Percentiles rank a stretch among this genome's conserved stretches.
Conservation (phyloP, 2,113 vertebrate species). For the Alexandromys fortis region DNA sequence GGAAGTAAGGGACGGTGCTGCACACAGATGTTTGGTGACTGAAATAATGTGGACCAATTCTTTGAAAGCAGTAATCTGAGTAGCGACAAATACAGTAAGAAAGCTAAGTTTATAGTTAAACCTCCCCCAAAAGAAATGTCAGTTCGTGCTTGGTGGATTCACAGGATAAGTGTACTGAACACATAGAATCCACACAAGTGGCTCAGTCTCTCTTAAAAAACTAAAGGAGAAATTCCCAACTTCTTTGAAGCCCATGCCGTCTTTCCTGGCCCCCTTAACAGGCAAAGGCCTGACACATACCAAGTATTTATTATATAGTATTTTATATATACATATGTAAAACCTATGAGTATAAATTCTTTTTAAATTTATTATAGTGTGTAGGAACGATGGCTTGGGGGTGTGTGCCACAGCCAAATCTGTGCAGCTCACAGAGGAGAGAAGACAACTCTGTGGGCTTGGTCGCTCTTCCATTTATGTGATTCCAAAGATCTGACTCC, state of each 20-base stretch:
- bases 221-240: neutral
- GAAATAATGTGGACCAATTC: neutral
- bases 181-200: constrained; percentile 11
- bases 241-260: neutral
- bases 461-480: neutral
- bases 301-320: neutral
- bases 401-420: neutral
- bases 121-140: neutral
- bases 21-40: neutral
- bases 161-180: neutral
- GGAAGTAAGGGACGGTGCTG: neutral
- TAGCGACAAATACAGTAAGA: neutral
- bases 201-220: neutral
- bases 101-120: constrained; percentile 32
- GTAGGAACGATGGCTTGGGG: neutral
- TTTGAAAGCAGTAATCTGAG: constrained; percentile 46
- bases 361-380: neutral
- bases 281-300: neutral
- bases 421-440: too few relatives aligned
- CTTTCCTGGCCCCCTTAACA: neutral
- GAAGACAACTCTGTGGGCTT: neutral
- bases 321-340: neutral
- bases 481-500: neutral
- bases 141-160: neutral
- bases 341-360: neutral